Evolutionary conservation across 2,888 invertebrate species (phyloP), one percentile per base, ranked within the genome.

Genomic region (Tethea ocularis): DNA sequence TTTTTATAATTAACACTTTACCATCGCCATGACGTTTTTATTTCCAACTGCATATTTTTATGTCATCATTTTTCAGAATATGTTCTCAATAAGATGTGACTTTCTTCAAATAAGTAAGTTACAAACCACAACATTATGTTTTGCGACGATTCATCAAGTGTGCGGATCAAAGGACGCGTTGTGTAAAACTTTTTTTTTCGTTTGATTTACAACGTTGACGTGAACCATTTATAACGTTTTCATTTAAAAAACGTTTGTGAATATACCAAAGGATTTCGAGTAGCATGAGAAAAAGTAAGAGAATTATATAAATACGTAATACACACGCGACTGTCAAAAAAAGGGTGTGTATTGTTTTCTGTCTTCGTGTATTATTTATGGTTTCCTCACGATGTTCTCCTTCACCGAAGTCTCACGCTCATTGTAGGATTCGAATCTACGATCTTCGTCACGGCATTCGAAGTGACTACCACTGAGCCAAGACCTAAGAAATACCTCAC

Each of bases 191-290:
- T 46, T 46, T 46, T 46, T 46, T 46, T 20, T 20, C 46, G 46
- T 46, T 20, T 46, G 46, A 46, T 46, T 20, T 46, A 46, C n/a
- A 20, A 46, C 20, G 46, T 46, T 46, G 46, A 46, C 46, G 46
- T 46, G 10, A 33, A 46, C 20, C 46, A 46, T 46, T 46, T 46
- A 46, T 46, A 46, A 46, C 20, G 10, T 20, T 46, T 20, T 46
- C 17, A n/a, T 38, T 38, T 38, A n/a, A 13, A 33, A n/a, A n/a
- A 38, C n/a, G 38, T n/a, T n/a, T n/a, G 46, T 46, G 17, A 8
- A 20, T 46, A 20, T 20, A 2, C 17, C n/a, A n/a, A 46, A 20
- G 20, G 46, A 20, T 46, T 46, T 46, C 0, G 20, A 20, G n/a
- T 1, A 20, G 17, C 8, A 46, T 46, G 46, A 46, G 41, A 38